Base-by-base conservation (phyloP, 2,113 vertebrate genomes). In the Callopanchax toddi region DNA sequence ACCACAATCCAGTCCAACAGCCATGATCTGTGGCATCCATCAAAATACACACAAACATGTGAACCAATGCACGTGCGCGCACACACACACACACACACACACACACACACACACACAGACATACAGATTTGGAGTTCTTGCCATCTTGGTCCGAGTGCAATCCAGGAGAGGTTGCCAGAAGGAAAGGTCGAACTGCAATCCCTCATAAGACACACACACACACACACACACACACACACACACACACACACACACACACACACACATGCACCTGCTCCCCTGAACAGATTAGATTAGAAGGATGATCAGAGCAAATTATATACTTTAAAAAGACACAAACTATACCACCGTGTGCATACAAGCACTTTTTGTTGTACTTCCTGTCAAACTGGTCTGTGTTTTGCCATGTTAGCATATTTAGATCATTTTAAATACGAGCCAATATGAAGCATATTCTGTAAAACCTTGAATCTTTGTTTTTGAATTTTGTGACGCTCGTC, bases 121-220 rank as follows among this genome's bases (percentile, higher is more conserved):
- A 39, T 68, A 78, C 45, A 72, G 58, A 71, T 56, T 50, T 71
- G 78, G 3, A 32, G 71, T 51, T 61, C 63, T 75, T 81, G 71
- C 84, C 66, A 81, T 86, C 76, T 82, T 84, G 74, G 82, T 85
- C 73, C 46, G 71, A 85, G 65, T 26, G 49, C 77, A 79, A 74
- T 85, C 80, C 86, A 85, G 54, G 36, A 87, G 69, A 69, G 71
- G 62, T 57, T 84, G 81, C 79, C 85, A 86, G 71, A 82, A 69
- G 77, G 66, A 86, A 82, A 86, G 79, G 83, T 83, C 70, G 67
- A 69, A 76, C 73, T 58, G 66, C 74, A 85, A 80, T 87, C 82
- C 74, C 60, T 83, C 76, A 79, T 75, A 62, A 63, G 23, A 48
- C 45, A 55, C 63, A 52, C 48, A 67, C n/a, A 46, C 37, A 22